Base-by-base conservation (phyloP, 1,140 invertebrate species). In the Trichonephila clavata region DNA sequence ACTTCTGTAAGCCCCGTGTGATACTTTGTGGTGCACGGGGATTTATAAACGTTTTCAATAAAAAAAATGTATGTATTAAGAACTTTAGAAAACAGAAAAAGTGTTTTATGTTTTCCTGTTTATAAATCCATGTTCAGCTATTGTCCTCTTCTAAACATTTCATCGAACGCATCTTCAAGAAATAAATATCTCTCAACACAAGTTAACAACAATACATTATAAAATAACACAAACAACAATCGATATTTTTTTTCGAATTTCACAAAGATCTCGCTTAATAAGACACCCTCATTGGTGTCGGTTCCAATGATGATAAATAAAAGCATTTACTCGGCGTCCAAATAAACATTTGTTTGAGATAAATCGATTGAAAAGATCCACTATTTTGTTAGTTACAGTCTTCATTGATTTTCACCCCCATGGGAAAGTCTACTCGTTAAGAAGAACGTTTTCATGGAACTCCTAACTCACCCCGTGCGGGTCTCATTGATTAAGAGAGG, bases 271-370 rank as follows among this genome's bases (percentile, higher is more conserved):
- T 77, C 32, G 27, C 71, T 77, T 39, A 77, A 77, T 77, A 77
- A 32, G 27, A 18, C 32, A 39, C 71, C 27, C 68, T 32, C 71
- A 77, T 77, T 77, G 71, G 32, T 77, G 27, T 77, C 32, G 24
- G 24, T 71, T 71, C 16, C 32, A 24, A 4, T 32, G 68, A 32
- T 77, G 14, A 77, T 39, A 24, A 77, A 77, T 77, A 77, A 50
- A 77, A 77, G 71, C 71, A 39, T 77, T 77, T 77, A 77, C 14
- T 77, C 71, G 32, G 32, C 71, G 71, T 77, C 71, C 71, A 77
- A 77, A 77, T 32, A 77, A 77, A 77, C 71, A 77, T 77, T 77
- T 77, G 71, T 77, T 77, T 77, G 71, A 77, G 71, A 77, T 77
- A 32, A 77, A 77, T 77, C 71, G 32, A 77, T 77, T 77, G 71